Percentiles rank a stretch among this genome's conserved stretches.
phyloP scores from a whole-genome alignment of 2,888 invertebrate species.

The Netelia melanura region DNA sequence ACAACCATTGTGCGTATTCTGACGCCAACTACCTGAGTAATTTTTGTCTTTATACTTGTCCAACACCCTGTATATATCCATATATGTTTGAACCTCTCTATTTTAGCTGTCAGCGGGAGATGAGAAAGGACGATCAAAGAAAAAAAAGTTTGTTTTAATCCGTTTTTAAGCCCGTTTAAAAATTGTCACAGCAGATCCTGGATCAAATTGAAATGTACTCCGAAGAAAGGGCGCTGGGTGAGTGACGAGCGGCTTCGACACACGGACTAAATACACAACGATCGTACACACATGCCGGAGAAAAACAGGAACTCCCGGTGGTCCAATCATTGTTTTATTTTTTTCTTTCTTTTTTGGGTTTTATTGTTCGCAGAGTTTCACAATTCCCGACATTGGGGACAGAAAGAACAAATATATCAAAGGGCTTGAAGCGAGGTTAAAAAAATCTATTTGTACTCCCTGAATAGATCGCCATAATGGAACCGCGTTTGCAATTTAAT shows the following conservation, averaged over 20 bases:
- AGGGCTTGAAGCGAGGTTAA: conserved; percentile 14
- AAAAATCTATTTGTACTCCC: conserved; percentile 28
- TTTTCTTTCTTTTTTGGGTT: conserved; percentile 13
- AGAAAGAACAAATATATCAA: conserved; percentile 47
- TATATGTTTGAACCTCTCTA: conserved; percentile 28
- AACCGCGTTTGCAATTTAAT: conserved; percentile 20
- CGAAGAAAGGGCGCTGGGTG: conserved; percentile 52
- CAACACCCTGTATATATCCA: not conserved
- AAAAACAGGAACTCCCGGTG: conserved; percentile 50
- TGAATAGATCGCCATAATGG: conserved; percentile 25
- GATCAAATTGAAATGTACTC: conserved; percentile 63
- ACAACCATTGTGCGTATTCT: too few relatives aligned
- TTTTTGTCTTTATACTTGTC: not conserved
- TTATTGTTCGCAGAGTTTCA: conserved; percentile 28
- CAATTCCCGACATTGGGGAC: conserved; percentile 51
- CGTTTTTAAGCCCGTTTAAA: conserved; percentile 43
- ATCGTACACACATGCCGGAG: not conserved
- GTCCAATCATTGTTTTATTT: conserved; percentile 57
- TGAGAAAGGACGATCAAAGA: conserved; percentile 10
- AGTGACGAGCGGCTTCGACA: conserved; percentile 61
- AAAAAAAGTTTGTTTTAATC: conserved; percentile 26
- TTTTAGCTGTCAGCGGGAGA: conserved; percentile 47
- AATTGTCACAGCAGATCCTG: conserved; percentile 53
- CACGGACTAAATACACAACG: conserved; percentile 45
- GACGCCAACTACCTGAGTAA: too few relatives aligned